These are phyloP conservation scores for Oostethus manadensis DNA, from an alignment of 2,113 vertebrate species.

Conservation along the genomic window DNA sequence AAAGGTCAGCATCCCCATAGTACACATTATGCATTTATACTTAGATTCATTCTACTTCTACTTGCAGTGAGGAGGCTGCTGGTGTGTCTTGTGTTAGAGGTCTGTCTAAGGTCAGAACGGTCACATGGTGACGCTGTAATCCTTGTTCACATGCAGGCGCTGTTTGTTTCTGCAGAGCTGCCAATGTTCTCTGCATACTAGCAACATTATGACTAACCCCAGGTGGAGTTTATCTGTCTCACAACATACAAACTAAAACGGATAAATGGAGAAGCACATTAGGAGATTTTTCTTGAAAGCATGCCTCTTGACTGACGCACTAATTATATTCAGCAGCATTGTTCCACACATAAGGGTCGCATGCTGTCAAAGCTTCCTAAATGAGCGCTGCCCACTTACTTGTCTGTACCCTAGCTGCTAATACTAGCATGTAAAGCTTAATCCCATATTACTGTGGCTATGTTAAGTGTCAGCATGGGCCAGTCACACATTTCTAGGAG, in stretches of 20 bases:
- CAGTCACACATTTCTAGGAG: conserved; percentile 55
- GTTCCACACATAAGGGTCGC: background rate
- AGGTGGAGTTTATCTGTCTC: conserved; percentile 8
- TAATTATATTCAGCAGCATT: background rate
- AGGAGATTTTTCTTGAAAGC: background rate
- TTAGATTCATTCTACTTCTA: conserved; percentile 3
- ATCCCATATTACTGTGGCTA: conserved; percentile 61
- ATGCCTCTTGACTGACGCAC: background rate
- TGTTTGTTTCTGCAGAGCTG: conserved; percentile 43
- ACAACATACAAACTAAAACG: conserved; percentile 13
- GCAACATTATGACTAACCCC: conserved; percentile 52
- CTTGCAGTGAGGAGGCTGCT: conserved; percentile 34
- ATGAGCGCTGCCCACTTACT: conserved; percentile 36
- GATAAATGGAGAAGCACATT: background rate
- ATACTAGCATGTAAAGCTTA: conserved; percentile 45
- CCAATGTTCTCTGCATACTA: conserved; percentile 13
- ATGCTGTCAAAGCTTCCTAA: conserved; percentile 40
- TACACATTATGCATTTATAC: background rate
- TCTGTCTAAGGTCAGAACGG: conserved; percentile 54
- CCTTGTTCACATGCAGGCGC: conserved; percentile 61
- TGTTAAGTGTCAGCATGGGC: conserved; percentile 69
- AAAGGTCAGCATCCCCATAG: background rate
- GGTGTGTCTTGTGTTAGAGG: conserved; percentile 47
- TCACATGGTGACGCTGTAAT: conserved; percentile 69
- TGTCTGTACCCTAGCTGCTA: conserved; percentile 36